Conservation (phyloP, 2,113 vertebrate genomes). For the Lanius collurio region DNA sequence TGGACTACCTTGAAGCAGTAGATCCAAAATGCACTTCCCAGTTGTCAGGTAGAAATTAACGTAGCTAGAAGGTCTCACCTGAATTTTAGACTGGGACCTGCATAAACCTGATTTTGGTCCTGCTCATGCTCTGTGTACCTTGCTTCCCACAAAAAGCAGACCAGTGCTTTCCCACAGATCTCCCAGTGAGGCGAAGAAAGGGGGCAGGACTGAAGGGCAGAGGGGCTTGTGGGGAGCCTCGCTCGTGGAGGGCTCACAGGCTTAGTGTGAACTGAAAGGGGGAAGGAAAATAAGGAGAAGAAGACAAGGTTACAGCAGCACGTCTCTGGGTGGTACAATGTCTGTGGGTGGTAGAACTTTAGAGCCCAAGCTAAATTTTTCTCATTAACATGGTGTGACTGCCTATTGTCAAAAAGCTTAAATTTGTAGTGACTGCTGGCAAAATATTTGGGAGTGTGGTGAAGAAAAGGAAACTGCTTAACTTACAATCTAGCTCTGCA, state of each 20-base stretch:
- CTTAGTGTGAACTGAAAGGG: neutral
- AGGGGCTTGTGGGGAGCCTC: fast-evolving
- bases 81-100: neutral
- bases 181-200: neutral
- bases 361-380: neutral
- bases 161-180: neutral
- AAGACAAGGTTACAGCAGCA: neutral
- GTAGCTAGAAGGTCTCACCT: neutral
- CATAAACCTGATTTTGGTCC: neutral
- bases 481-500: neutral
- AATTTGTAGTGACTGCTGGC: neutral
- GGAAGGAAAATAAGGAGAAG: slow-evolving; percentile 1
- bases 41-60: neutral
- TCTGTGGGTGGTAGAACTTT: slow-evolving; percentile 24
- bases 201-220: neutral
- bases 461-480: neutral
- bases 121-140: neutral
- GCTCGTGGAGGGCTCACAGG: fast-evolving
- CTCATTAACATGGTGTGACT: neutral
- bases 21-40: neutral
- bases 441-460: neutral
- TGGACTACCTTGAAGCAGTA: neutral
- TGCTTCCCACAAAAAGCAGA: neutral
- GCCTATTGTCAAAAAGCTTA: slow-evolving; percentile 11
- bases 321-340: neutral